A percentile compares a stretch with the other conserved stretches of the same genome.
These are phyloP conservation scores for Rotaria magnacalcarata DNA, from an alignment of 2,888 invertebrate genomes.

Conservation along the genomic window DNA sequence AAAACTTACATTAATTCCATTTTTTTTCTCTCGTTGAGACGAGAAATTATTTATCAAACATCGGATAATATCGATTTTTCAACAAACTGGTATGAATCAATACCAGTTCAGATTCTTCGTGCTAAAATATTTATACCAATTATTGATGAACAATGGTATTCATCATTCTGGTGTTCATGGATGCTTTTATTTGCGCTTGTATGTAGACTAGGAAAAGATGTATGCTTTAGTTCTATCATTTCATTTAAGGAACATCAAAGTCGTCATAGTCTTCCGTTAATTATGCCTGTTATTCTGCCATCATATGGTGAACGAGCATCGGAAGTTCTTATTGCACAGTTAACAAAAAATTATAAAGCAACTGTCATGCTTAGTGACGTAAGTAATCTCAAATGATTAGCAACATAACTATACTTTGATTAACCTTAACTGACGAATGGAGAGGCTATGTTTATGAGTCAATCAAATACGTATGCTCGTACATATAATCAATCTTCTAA, in stretches of 20 bases:
- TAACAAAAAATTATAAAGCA: not conserved
- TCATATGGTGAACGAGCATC: slow-evolving; percentile 7
- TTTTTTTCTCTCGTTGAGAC: not conserved
- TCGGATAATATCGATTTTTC: slow-evolving; percentile 3
- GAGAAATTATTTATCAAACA: slow-evolving; percentile 15
- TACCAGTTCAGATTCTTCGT: slow-evolving; percentile 17
- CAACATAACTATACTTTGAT: no score
- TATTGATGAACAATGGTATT: slow-evolving; percentile 29
- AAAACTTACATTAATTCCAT: not conserved
- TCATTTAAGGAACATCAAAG: not conserved
- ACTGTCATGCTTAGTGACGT: not conserved
- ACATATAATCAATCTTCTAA: no score
- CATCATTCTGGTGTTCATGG: slow-evolving; percentile 31
- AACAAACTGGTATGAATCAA: not conserved
- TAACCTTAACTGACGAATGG: no score
- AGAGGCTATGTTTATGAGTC: no score
- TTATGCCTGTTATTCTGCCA: slow-evolving; percentile 14
- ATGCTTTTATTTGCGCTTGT: slow-evolving; percentile 16
- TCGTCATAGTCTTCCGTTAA: not conserved
- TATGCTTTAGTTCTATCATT: not conserved
- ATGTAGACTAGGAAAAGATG: not conserved
- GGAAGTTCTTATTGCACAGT: not conserved
- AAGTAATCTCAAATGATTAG: not conserved
- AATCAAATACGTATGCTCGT: no score
- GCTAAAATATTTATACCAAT: slow-evolving; percentile 21